Evolutionary conservation across 2,888 invertebrate species (phyloP).

Genomic region (Drosophila prostipennis): DNA sequence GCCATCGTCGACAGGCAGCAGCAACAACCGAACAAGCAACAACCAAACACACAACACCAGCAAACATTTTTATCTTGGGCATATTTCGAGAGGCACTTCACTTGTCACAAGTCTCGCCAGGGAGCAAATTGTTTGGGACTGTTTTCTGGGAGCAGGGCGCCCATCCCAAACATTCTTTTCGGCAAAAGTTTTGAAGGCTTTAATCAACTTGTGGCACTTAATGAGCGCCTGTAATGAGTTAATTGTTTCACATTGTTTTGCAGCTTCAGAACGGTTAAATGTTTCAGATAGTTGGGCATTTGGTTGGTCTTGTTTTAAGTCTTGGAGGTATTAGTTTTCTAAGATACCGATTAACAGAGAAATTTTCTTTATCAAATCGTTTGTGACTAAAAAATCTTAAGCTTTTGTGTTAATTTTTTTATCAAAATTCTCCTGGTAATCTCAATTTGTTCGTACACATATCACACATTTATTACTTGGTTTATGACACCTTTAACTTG

Average conservation of each 20-base stretch:
- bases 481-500: constrained; percentile 45
- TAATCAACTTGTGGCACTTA: constrained; percentile 72
- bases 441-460: not conserved
- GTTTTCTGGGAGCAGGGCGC: constrained; percentile 6
- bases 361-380: too few species aligned
- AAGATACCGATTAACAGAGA: too few species aligned
- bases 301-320: not conserved
- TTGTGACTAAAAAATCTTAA: too few species aligned
- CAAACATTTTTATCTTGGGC: constrained; percentile 64
- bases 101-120: constrained; percentile 41
- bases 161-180: constrained; percentile 49
- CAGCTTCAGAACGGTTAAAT: constrained; percentile 12
- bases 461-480: not conserved
- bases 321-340: not conserved
- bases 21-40: constrained; percentile 12
- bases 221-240: constrained; percentile 71
- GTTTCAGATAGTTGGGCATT: constrained; percentile 5
- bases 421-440: too few species aligned
- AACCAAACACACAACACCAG: constrained; percentile 24
- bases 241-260: constrained; percentile 60
- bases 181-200: constrained; percentile 64
- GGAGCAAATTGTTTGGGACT: constrained; percentile 20
- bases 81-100: constrained; percentile 50
- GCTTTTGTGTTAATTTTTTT: too few species aligned
- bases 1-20: constrained; percentile 45